A percentile compares a stretch with the other conserved stretches of the same genome.
phyloP scores from a whole-genome alignment of 2,888 invertebrate genomes.

The Ormia ochracea region DNA sequence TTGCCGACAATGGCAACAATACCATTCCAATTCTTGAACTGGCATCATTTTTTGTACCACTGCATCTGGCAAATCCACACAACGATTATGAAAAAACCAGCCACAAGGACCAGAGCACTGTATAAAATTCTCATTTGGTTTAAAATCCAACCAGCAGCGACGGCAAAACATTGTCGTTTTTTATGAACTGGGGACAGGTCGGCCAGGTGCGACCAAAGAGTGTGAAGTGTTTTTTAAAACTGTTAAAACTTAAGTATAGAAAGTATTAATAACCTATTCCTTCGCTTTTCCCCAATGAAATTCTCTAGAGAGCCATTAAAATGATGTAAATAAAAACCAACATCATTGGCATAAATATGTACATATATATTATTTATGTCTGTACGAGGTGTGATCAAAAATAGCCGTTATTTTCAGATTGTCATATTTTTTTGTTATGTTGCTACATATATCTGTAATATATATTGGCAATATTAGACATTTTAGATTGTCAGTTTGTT shows the following conservation, averaged over 20 bases:
- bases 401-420: too few species aligned
- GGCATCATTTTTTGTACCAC: slow-evolving; percentile 65
- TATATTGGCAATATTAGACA: too few species aligned
- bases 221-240: slow-evolving; percentile 50
- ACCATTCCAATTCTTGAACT: slow-evolving; percentile 72
- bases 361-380: too few species aligned
- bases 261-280: slow-evolving; percentile 47
- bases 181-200: neutral
- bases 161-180: slow-evolving; percentile 73
- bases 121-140: slow-evolving; percentile 66
- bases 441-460: too few species aligned
- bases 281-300: slow-evolving; percentile 22
- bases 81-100: slow-evolving; percentile 71
- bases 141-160: slow-evolving; percentile 76
- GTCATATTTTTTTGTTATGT: too few species aligned
- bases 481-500: too few species aligned
- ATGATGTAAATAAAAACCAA: slow-evolving; percentile 43
- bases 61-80: slow-evolving; percentile 70
- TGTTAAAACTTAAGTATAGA: slow-evolving; percentile 39
- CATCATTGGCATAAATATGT: slow-evolving; percentile 17
- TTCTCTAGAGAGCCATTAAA: slow-evolving; percentile 65
- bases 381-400: too few species aligned
- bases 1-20: slow-evolving; percentile 73
- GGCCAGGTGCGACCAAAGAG: slow-evolving; percentile 47
- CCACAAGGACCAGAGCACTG: slow-evolving; percentile 74